phyloP scores from a whole-genome alignment of 2,888 invertebrate species.

The Polyploca ridens region DNA sequence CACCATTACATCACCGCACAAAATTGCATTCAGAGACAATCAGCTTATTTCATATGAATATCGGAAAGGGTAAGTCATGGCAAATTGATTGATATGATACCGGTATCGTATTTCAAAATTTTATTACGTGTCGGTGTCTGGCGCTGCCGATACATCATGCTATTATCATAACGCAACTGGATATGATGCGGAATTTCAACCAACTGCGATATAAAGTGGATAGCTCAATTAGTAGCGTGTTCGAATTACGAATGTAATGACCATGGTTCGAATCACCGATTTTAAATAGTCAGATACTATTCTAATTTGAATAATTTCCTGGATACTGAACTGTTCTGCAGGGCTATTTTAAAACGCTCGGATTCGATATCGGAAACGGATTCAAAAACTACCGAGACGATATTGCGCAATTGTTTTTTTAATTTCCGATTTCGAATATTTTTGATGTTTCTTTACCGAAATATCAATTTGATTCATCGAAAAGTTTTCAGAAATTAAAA shows the following conservation, averaged over 20 bases:
- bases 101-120: slow-evolving; percentile 38
- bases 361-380: no score
- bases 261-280: background rate
- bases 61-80: slow-evolving; percentile 35
- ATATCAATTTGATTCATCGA: no score
- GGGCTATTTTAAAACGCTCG: no score
- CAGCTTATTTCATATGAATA: slow-evolving; percentile 14
- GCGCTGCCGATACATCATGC: slow-evolving; percentile 31
- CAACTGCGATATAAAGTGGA: background rate
- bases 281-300: background rate
- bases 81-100: slow-evolving; percentile 43
- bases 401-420: no score
- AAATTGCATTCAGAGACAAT: slow-evolving; percentile 17
- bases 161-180: slow-evolving; percentile 7
- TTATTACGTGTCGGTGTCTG: slow-evolving; percentile 31
- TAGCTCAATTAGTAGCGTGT: background rate
- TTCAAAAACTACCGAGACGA: no score
- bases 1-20: background rate
- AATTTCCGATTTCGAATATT: no score
- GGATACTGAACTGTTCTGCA: no score
- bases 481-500: no score
- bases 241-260: background rate
- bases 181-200: slow-evolving; percentile 8
- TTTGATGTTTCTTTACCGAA: no score
- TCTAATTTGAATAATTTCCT: no score